Conservation (phyloP, 2,888 invertebrate genomes). For the Xanthostigma xanthostigma region DNA sequence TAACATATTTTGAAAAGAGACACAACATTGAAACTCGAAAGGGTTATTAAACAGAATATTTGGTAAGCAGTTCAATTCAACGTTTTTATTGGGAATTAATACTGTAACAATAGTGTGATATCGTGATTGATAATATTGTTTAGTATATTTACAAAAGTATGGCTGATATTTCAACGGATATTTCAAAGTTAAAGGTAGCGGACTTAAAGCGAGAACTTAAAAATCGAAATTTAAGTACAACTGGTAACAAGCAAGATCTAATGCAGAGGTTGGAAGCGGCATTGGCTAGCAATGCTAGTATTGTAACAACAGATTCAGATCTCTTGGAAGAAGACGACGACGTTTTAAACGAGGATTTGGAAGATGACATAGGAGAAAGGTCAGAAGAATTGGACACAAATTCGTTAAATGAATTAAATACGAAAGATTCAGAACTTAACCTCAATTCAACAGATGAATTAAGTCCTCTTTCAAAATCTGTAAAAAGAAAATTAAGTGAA, state of each 20-base stretch:
- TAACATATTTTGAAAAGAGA: too few relatives aligned
- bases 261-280: conserved; percentile 57
- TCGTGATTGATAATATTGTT: too few relatives aligned
- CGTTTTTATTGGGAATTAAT: too few relatives aligned
- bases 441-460: neutral
- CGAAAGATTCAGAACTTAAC: conserved; percentile 3
- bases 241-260: conserved; percentile 73
- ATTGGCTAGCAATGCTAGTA: conserved; percentile 26
- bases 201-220: conserved; percentile 74
- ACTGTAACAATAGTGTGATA: too few relatives aligned
- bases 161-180: too few relatives aligned
- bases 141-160: too few relatives aligned
- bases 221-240: conserved; percentile 51
- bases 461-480: conserved; percentile 9
- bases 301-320: conserved; percentile 29
- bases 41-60: too few relatives aligned
- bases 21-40: too few relatives aligned
- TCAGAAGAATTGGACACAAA: conserved; percentile 8
- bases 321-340: conserved; percentile 35
- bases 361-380: conserved; percentile 27
- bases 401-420: conserved; percentile 6
- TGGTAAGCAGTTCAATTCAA: too few relatives aligned
- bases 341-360: conserved; percentile 24
- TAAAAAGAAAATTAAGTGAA: conserved; percentile 21
- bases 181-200: conserved; percentile 45